Base-by-base conservation (phyloP, 2,797 vertebrate genomes). In the Melopsittacus undulatus region DNA sequence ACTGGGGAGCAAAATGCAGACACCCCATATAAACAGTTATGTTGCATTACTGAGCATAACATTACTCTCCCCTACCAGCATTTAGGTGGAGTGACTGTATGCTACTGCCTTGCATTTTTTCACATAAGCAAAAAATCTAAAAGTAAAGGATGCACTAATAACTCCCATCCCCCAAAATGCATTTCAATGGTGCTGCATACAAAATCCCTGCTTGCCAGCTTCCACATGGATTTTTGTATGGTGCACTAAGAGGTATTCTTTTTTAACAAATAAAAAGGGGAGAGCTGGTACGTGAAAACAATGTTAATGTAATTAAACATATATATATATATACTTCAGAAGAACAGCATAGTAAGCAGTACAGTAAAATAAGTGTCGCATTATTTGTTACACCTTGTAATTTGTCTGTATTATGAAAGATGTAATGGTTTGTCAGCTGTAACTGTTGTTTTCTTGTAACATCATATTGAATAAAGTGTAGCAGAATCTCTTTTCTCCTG, bases 321-420 rank as follows among this genome's bases (percentile, higher is more conserved):
- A 95, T 95, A 87, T 98, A 95, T 96, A 85, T 87, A 98, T 83
- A 94, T 91, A 94, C 96, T 97, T 97, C 97, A 97, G 95, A 96
- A 95, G 90, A 96, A 97, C 97, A 97, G 95, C 98, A 98, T 98
- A 97, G 97, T 97, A 96, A 97, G 94, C 97, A 98, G 98, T 98
- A 97, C 98, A 97, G 98, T 98, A 98, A 97, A 97, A 97, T 98
- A 98, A 98, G 98, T 98, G 98, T 98, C 94, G 97, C 98, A 98
- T 99, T 98, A 98, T 98, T 98, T 99, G 98, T 99, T 98, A 98
- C 98, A 96, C 98, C 96, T 98, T 99, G 98, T 99, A 98, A 98
- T 98, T 98, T 98, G 98, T 99, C 98, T 99, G 98, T 98, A 98
- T 98, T 98, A 98, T 99, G 98, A 98, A 99, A 99, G 98, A 98